Percentiles rank a stretch among this genome's conserved stretches.
These are phyloP conservation scores for Phainopepla nitens DNA, from an alignment of 2,113 vertebrate species.

Conservation along the genomic window DNA sequence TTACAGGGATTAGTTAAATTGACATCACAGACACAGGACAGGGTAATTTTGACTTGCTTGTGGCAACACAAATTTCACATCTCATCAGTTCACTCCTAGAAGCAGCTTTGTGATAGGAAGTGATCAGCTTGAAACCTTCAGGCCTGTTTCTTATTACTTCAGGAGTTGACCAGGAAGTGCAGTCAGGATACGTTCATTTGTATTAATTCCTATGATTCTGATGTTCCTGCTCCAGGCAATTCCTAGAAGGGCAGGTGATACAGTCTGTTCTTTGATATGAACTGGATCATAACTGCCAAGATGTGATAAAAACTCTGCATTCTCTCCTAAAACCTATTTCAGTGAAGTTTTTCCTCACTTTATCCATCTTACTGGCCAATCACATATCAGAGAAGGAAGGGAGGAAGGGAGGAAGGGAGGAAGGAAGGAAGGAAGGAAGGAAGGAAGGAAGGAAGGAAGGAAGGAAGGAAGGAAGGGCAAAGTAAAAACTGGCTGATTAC, in stretches of 20 bases:
- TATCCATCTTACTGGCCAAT: background rate
- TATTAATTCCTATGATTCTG: background rate
- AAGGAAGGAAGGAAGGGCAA: background rate
- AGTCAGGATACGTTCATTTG: background rate
- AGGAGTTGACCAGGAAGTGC: background rate
- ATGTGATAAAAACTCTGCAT: background rate
- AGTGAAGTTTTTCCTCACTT: background rate
- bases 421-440: no score
- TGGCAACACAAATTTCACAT: background rate
- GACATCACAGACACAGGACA: background rate
- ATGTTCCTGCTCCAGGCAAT: background rate
- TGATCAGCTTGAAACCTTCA: background rate
- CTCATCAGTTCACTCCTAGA: background rate
- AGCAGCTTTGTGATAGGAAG: background rate
- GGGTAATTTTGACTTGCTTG: constrained; percentile 9
- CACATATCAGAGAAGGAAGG: background rate
- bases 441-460: background rate
- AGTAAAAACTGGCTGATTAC: no score
- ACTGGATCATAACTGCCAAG: background rate
- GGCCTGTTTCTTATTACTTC: background rate
- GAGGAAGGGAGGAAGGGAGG: background rate
- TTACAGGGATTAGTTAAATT: background rate
- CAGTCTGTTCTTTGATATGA: background rate
- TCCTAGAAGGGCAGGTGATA: background rate
- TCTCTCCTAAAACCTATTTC: background rate